phyloP scores from a whole-genome alignment of 2,797 vertebrate genomes.

The Eremophila alpestris region DNA sequence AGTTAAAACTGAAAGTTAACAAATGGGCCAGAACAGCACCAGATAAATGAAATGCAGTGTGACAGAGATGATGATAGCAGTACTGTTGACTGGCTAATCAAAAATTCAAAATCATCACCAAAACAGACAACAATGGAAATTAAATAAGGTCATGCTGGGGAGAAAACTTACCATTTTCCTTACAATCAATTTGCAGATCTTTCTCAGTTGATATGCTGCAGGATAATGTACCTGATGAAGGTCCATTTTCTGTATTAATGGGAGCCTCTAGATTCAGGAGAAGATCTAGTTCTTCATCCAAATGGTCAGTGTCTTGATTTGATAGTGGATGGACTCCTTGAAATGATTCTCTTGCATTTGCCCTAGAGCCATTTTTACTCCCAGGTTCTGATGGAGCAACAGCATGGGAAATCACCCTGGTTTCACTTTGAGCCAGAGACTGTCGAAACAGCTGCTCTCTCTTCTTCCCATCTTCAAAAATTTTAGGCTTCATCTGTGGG shows the following conservation, averaged over 20 bases:
- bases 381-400: not conserved
- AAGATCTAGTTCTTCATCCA: constrained; percentile 88
- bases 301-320: constrained; percentile 59
- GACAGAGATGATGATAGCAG: not conserved
- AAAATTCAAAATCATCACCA: not conserved
- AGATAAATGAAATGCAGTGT: not conserved
- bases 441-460: constrained; percentile 59
- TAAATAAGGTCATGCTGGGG: not conserved
- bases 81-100: not conserved
- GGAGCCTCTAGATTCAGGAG: constrained; percentile 85
- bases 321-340: not conserved
- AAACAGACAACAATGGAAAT: not conserved
- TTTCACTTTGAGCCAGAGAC: not conserved
- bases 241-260: not conserved
- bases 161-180: constrained; percentile 62
- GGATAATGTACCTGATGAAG: not conserved
- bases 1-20: not conserved
- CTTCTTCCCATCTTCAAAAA: constrained; percentile 63
- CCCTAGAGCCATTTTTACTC: not conserved
- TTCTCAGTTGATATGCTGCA: not conserved
- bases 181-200: not conserved
- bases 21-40: not conserved
- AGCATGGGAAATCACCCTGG: not conserved
- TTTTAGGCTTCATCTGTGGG: constrained; percentile 74
- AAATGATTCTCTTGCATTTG: not conserved